Conservation (phyloP, 2,888 invertebrate genomes). For the Sphaerophoria taeniata region DNA sequence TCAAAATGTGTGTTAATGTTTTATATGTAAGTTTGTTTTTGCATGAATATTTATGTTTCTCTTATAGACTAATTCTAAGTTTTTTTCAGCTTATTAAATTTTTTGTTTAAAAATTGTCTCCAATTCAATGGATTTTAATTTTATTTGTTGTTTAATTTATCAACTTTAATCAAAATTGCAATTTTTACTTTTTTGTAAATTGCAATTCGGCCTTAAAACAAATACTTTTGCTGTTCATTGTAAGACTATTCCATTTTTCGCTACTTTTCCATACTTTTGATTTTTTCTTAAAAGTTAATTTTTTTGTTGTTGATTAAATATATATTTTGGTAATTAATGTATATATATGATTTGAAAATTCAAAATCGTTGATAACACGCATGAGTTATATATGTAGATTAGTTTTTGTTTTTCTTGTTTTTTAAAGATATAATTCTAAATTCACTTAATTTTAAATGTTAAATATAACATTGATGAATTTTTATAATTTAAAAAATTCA, state of each 20-base stretch:
- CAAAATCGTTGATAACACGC: slow-evolving; percentile 72
- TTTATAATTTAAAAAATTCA: slow-evolving; percentile 39
- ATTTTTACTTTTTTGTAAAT: background rate
- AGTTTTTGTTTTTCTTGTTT: slow-evolving; percentile 29
- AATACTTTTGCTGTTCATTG: slow-evolving; percentile 22
- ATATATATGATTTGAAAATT: slow-evolving; percentile 28
- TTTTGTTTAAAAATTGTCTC: slow-evolving; percentile 19
- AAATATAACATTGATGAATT: slow-evolving; percentile 30
- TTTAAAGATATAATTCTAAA: slow-evolving; percentile 36
- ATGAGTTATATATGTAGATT: slow-evolving; percentile 50
- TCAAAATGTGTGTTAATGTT: slow-evolving; percentile 61
- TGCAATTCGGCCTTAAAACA: slow-evolving; percentile 34
- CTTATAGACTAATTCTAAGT: slow-evolving; percentile 5
- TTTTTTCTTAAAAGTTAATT: slow-evolving; percentile 52
- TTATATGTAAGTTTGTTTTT: slow-evolving; percentile 37
- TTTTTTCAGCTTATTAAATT: slow-evolving; percentile 20
- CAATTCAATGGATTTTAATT: slow-evolving; percentile 31
- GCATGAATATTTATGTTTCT: slow-evolving; percentile 48
- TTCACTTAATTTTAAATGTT: slow-evolving; percentile 43
- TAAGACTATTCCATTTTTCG: background rate
- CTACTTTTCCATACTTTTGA: slow-evolving; percentile 44
- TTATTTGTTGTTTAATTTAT: slow-evolving; percentile 26
- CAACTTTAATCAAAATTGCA: background rate
- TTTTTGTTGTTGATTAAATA: slow-evolving; percentile 43
- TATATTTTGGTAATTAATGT: slow-evolving; percentile 6